These are phyloP conservation scores for Carabus problematicus DNA, from an alignment of 2,888 invertebrate species.

Conservation along the genomic window DNA sequence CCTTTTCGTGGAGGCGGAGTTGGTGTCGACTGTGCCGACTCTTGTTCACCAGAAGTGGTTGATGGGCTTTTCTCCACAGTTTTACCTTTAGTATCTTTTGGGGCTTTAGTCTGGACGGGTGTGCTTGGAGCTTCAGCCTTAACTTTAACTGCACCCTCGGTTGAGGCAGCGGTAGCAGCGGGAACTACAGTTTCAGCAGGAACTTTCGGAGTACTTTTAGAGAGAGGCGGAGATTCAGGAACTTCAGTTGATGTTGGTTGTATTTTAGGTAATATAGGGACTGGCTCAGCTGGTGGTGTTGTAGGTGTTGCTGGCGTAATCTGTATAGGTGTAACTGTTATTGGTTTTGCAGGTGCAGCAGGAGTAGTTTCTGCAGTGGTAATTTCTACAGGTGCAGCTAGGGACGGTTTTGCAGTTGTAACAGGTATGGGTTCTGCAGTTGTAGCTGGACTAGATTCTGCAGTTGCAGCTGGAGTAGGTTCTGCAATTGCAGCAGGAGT, in stretches of 20 bases:
- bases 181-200: neutral
- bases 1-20: slow-evolving; percentile 57
- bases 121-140: slow-evolving; percentile 50
- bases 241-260: slow-evolving; percentile 7
- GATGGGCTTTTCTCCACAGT: neutral
- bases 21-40: slow-evolving; percentile 50
- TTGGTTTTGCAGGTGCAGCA: slow-evolving; percentile 42
- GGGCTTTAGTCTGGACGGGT: slow-evolving; percentile 33
- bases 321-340: slow-evolving; percentile 40
- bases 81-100: slow-evolving; percentile 39
- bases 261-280: slow-evolving; percentile 16
- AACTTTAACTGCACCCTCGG: slow-evolving; percentile 47
- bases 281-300: slow-evolving; percentile 17
- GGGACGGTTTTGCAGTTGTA: slow-evolving; percentile 46
- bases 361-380: slow-evolving; percentile 42
- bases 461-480: slow-evolving; percentile 16
- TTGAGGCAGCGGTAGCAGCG: neutral
- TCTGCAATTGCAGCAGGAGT: slow-evolving; percentile 26
- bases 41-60: slow-evolving; percentile 52
- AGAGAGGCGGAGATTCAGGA: neutral
- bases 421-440: slow-evolving; percentile 41
- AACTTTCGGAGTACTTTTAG: neutral
- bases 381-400: slow-evolving; percentile 26
- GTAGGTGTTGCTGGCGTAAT: slow-evolving; percentile 42
- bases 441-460: slow-evolving; percentile 5